Conservation (phyloP, 2,888 invertebrate species). For the Ennomos fuscantarius region DNA sequence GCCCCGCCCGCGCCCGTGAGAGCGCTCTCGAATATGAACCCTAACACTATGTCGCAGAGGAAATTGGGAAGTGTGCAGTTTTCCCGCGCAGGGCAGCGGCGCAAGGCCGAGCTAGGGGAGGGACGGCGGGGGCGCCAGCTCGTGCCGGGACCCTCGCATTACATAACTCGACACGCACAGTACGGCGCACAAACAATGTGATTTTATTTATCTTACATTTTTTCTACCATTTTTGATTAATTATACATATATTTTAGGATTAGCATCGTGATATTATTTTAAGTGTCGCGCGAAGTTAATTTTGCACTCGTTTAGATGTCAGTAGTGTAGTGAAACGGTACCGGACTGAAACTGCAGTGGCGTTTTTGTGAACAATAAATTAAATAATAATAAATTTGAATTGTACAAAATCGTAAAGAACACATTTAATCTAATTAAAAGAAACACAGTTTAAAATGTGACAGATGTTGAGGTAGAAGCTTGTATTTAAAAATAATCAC, state of each 20-base stretch:
- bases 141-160: constrained; percentile 75
- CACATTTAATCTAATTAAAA: background rate
- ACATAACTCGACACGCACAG: constrained; percentile 84
- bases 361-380: constrained; percentile 45
- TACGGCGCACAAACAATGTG: constrained; percentile 85
- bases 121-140: constrained; percentile 59
- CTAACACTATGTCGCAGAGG: constrained; percentile 20
- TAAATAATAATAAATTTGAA: constrained; percentile 17
- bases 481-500: constrained; percentile 11
- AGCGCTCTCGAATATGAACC: constrained; percentile 18
- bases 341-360: constrained; percentile 55
- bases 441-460: constrained; percentile 23
- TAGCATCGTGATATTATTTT: constrained; percentile 76
- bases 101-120: constrained; percentile 50
- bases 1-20: constrained; percentile 22
- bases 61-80: constrained; percentile 33
- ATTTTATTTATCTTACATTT: constrained; percentile 78
- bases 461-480: constrained; percentile 3
- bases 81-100: constrained; percentile 51
- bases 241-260: constrained; percentile 80
- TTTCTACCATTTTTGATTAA: constrained; percentile 76
- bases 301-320: constrained; percentile 64
- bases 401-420: constrained; percentile 34
- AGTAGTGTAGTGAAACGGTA: constrained; percentile 60
- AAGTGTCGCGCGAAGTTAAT: constrained; percentile 69